These are phyloP conservation scores for Neosilurus hyrtlii DNA, from an alignment of 2,797 vertebrate species.

Conservation along the genomic window DNA sequence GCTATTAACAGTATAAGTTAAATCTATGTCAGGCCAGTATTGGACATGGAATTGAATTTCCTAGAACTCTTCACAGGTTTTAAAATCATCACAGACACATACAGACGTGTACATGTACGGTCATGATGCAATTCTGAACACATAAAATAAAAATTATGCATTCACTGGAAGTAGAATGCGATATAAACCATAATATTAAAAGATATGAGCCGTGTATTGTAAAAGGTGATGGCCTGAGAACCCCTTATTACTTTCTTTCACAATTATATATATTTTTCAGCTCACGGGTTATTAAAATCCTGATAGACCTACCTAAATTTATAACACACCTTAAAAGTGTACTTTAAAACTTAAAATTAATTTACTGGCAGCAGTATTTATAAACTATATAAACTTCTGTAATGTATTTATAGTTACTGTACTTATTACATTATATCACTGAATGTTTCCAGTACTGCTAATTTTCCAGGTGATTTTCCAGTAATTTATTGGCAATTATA, in stretches of 20 bases:
- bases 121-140: neutral
- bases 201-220: neutral
- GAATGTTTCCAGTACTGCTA: neutral
- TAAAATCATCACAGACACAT: neutral
- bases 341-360: neutral
- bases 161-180: neutral
- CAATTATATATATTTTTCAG: neutral
- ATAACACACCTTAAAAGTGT: no score
- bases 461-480: neutral
- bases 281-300: neutral
- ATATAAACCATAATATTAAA: neutral
- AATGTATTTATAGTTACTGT: neutral
- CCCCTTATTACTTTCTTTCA: neutral
- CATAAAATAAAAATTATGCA: neutral
- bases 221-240: neutral
- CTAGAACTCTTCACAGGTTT: no score
- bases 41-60: neutral
- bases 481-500: neutral
- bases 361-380: neutral
- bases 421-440: neutral
- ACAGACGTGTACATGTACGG: neutral
- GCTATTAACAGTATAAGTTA: neutral
- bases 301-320: neutral
- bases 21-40: no score
- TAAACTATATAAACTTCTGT: neutral